A percentile compares a stretch with the other conserved stretches of the same genome.
phyloP scores from a whole-genome alignment of 2,797 vertebrate species.

The Molossus molossus region DNA sequence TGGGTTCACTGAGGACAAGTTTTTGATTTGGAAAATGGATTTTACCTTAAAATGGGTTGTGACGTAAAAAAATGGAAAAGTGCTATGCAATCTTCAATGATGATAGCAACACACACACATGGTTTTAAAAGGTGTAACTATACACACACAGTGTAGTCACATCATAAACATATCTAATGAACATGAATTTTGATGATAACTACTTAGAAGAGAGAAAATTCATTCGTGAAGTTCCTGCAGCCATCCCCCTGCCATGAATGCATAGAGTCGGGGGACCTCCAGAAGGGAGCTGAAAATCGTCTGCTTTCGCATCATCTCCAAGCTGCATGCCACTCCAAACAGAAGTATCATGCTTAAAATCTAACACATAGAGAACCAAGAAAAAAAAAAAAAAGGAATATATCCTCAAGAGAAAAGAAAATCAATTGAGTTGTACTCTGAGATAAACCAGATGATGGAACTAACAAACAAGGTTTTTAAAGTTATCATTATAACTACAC shows the following conservation, averaged over 20 bases:
- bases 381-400: background rate
- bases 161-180: background rate
- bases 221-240: background rate
- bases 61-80: slow-evolving; percentile 37
- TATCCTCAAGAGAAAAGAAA: slow-evolving; percentile 54
- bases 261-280: background rate
- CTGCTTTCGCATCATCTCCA: background rate
- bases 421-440: background rate
- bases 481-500: background rate
- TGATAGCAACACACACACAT: background rate
- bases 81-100: background rate
- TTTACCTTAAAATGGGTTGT: slow-evolving; percentile 34
- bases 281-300: background rate
- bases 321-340: slow-evolving; percentile 36
- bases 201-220: background rate
- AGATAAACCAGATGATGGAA: slow-evolving; percentile 73
- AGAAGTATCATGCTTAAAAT: slow-evolving; percentile 12
- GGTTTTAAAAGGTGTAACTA: background rate
- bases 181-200: background rate
- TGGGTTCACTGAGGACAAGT: background rate
- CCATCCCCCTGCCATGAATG: background rate
- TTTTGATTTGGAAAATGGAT: background rate
- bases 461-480: slow-evolving; percentile 62
- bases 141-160: background rate
- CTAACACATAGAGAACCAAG: background rate